Conservation (phyloP, 2,113 vertebrate genomes). For the Pelusios castaneus region DNA sequence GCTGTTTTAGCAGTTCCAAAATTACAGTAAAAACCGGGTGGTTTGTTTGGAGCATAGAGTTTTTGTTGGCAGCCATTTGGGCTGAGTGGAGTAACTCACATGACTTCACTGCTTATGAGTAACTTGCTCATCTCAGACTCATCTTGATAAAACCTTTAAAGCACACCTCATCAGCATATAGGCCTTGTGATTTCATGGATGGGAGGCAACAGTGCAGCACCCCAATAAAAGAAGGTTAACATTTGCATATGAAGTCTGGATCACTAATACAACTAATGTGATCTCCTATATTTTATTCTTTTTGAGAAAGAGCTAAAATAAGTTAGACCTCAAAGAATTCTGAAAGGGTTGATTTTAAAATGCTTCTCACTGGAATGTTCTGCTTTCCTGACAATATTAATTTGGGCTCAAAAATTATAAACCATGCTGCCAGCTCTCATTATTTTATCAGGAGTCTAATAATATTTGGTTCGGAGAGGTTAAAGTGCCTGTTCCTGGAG, state of each 20-base stretch:
- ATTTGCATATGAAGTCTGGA: not conserved
- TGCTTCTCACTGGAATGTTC: not conserved
- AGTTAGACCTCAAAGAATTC: not conserved
- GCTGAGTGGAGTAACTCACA: not conserved
- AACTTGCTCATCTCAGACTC: rapidly evolving
- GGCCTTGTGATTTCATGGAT: not conserved
- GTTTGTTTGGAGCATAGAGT: not conserved
- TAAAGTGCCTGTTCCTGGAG: not conserved
- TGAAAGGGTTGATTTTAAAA: not conserved
- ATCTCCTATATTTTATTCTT: not conserved
- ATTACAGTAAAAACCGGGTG: not conserved
- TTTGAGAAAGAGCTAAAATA: not conserved
- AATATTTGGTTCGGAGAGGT: not conserved
- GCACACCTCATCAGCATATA: not conserved
- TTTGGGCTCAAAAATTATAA: not conserved
- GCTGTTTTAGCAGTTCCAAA: not conserved
- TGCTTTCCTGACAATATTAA: not conserved
- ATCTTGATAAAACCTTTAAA: not conserved
- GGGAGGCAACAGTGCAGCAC: not conserved
- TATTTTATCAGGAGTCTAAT: not conserved
- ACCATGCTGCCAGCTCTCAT: not conserved
- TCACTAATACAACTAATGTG: not conserved
- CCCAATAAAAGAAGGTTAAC: not conserved
- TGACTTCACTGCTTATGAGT: not conserved
- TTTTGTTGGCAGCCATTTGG: not conserved